Percentiles rank a stretch among this genome's conserved stretches.
phyloP scores from a whole-genome alignment of 2,113 vertebrate genomes.

The Dromiciops gliroides region DNA sequence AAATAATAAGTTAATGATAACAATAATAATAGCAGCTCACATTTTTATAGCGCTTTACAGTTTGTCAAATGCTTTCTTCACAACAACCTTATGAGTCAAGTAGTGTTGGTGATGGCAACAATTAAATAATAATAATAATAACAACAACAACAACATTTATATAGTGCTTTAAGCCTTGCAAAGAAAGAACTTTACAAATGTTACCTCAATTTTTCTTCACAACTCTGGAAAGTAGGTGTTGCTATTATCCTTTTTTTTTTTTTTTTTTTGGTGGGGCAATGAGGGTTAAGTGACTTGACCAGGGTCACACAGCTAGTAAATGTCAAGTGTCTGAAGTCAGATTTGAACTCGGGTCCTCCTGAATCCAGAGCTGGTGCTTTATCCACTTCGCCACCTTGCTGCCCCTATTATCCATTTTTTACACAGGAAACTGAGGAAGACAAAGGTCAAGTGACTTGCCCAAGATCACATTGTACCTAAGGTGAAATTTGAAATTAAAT shows the following conservation, averaged over 20 bases:
- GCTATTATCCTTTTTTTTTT: neutral
- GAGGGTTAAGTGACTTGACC: too few relatives aligned
- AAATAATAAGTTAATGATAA: neutral
- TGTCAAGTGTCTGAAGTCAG: too few relatives aligned
- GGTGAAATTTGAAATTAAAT: too few relatives aligned
- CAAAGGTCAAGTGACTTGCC: too few relatives aligned
- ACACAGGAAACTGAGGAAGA: too few relatives aligned
- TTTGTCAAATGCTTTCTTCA: neutral
- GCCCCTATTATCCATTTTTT: too few relatives aligned
- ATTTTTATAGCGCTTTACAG: neutral
- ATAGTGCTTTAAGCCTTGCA: neutral
- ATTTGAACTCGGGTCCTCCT: too few relatives aligned
- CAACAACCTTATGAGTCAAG: neutral
- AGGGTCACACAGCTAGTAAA: too few relatives aligned
- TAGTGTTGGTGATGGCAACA: neutral
- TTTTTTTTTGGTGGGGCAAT: too few relatives aligned
- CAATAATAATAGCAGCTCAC: neutral
- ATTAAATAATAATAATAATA: neutral
- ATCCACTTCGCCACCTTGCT: too few relatives aligned
- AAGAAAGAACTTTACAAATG: neutral
- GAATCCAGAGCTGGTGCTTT: too few relatives aligned
- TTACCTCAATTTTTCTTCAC: neutral
- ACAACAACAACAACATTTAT: neutral
- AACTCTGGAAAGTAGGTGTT: neutral
- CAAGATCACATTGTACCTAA: neutral